Percentiles rank a stretch among this genome's conserved stretches.
These are phyloP conservation scores for Sturnira hondurensis DNA, from an alignment of 2,113 vertebrate species.

Conservation along the genomic window DNA sequence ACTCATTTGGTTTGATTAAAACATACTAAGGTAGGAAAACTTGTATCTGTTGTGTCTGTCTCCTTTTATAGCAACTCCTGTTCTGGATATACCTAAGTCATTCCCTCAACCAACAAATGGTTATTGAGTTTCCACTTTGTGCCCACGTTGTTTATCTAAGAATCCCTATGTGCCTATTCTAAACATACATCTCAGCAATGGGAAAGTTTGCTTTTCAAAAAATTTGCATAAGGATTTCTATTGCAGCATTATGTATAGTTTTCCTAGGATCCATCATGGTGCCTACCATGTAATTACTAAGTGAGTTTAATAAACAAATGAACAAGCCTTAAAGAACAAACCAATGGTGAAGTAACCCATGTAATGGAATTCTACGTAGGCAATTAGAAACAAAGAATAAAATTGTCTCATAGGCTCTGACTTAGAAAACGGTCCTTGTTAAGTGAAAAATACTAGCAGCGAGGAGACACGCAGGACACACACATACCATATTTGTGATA, in stretches of 20 bases:
- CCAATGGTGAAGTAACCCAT: background rate
- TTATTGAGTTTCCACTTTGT: background rate
- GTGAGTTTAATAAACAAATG: background rate
- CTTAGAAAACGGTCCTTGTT: background rate
- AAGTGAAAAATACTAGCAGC: background rate
- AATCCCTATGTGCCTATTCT: background rate
- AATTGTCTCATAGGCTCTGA: background rate
- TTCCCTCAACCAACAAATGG: background rate
- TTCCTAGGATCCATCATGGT: background rate
- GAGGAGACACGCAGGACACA: background rate
- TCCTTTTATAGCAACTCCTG: background rate
- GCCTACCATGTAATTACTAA: background rate
- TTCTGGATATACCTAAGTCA: background rate
- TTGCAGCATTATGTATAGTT: background rate
- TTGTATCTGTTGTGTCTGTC: background rate
- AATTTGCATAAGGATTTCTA: background rate
- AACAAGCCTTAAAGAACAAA: background rate
- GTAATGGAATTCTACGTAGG: background rate
- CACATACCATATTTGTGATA: background rate
- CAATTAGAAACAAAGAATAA: background rate
- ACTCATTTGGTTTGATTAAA: slow-evolving; percentile 28
- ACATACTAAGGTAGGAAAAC: background rate
- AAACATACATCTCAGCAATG: background rate
- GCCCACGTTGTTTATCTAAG: background rate
- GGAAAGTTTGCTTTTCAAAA: background rate